These are phyloP conservation scores for Chirona hameri DNA, from an alignment of 2,888 invertebrate genomes.

Conservation along the genomic window DNA sequence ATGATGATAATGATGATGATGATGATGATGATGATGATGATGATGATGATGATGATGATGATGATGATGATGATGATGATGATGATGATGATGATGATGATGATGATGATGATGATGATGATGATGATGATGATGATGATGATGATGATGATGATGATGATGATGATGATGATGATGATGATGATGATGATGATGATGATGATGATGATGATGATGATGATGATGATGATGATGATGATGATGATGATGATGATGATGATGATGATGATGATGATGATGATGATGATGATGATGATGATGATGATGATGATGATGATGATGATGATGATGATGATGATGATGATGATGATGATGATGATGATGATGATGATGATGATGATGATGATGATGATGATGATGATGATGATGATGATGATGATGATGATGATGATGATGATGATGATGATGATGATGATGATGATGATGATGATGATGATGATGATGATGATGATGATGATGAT, in stretches of 20 bases:
- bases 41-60: constrained; percentile 22
- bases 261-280: not conserved
- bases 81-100: constrained; percentile 22
- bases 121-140: not conserved
- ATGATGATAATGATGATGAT: constrained; percentile 22
- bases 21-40: constrained; percentile 22
- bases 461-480: constrained; percentile 2
- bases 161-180: not conserved
- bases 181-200: not conserved
- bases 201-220: not conserved
- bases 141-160: not conserved
- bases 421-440: constrained; percentile 22
- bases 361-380: constrained; percentile 22
- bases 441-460: constrained; percentile 22
- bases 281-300: not conserved
- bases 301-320: constrained; percentile 22
- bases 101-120: constrained; percentile 22
- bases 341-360: constrained; percentile 22
- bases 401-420: no score
- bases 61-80: constrained; percentile 22
- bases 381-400: constrained; percentile 22
- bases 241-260: not conserved
- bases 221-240: not conserved
- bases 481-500: no score
- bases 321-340: constrained; percentile 22